Evolutionary conservation across 2,888 invertebrate species (phyloP), one percentile per base, ranked within the genome.

Genomic region (Cremastinae sp.): DNA sequence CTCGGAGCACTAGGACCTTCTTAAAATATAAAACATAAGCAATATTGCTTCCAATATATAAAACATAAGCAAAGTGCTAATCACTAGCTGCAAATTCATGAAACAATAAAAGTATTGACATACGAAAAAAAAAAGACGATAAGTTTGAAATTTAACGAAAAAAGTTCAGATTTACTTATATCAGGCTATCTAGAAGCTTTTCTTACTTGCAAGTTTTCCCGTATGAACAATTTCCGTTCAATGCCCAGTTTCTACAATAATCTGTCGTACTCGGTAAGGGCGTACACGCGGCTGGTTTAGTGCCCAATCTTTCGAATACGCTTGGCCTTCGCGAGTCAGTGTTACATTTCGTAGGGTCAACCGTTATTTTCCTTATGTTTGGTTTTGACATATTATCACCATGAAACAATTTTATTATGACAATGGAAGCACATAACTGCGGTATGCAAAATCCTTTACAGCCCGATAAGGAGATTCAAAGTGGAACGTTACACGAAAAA

Each of bases 291-390:
- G 91, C 91, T 87, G 94, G 94, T 90, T 95, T 95, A 51, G 94
- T 95, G 83, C 95, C 95, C 86, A 95, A 92, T 84, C 95, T 93
- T 90, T 95, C 95, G 91, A 96, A 96, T 82, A 96, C 95, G 92
- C 95, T 95, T 81, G 95, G 95, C 90, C 95, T 92, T 82, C 89
- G 92, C 89, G 92, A 90, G 88, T 93, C 92, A 91, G 85, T 86
- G 82, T 94, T 94, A 89, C 92, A 91, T 92, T 93, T 93, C 88
- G 93, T 92, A 90, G 94, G 92, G 90, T 94, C 94, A 90, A 94
- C 94, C 89, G 94, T 94, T 90, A 94, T 94, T 93, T 94, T 94
- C 90, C 94, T 93, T 92, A 94, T 93, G 90, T 93, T 93, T 92
- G 93, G 93, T 91, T 92, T 92, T 91, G 92, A 92, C 92, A 92